phyloP scores from a whole-genome alignment of 2,888 invertebrate species.

The Sympetrum striolatum region DNA sequence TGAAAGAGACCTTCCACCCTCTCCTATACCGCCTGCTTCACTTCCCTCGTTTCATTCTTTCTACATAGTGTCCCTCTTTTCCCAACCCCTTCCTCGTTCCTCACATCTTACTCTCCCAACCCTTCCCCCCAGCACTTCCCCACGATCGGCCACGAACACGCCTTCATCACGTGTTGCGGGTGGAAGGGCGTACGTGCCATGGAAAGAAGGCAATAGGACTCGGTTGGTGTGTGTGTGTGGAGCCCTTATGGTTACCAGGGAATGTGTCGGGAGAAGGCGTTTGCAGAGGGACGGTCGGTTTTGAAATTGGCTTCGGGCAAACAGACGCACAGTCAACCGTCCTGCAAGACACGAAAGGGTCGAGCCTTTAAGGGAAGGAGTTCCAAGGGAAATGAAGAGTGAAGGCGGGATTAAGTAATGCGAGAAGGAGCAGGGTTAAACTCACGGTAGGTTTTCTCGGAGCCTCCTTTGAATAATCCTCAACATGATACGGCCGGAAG shows the following conservation, averaged over 20 bases:
- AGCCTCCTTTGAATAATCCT: background rate
- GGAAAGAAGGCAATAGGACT: background rate
- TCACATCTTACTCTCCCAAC: background rate
- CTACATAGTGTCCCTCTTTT: background rate
- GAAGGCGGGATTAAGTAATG: background rate
- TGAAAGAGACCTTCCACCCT: background rate
- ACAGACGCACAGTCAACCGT: conserved; percentile 2
- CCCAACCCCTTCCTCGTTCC: background rate
- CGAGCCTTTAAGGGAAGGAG: background rate
- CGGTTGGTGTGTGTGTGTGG: background rate
- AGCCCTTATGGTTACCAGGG: background rate
- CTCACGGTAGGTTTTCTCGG: background rate
- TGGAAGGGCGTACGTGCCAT: background rate
- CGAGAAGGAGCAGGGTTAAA: background rate
- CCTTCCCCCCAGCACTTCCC: background rate
- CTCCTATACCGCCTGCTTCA: background rate
- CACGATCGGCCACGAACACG: conserved; percentile 3
- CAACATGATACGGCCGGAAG: background rate
- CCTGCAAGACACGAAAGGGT: background rate
- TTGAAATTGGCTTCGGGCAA: conserved; percentile 16
- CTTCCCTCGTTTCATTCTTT: background rate
- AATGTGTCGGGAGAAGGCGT: background rate
- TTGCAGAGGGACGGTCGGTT: background rate
- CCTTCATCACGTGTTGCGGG: conserved; percentile 18
- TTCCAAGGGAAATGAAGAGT: background rate